Evolutionary conservation across 92 coral and sea anemone species (phyloP).

Genomic region (Plumapathes pennacea): DNA sequence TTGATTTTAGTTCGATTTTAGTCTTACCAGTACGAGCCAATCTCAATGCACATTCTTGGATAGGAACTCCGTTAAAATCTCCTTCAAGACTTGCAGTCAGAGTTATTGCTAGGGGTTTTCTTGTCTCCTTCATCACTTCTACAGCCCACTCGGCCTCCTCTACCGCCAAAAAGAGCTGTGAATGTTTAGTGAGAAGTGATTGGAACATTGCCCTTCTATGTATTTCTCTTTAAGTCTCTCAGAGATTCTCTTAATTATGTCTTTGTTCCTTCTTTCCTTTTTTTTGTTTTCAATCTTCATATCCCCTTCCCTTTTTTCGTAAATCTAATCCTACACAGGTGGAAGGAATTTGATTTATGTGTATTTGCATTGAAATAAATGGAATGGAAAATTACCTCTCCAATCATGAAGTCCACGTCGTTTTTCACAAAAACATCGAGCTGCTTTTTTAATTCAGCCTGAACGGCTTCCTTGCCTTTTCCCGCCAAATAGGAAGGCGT

Average conservation of each 20-base stretch:
- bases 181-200: no score
- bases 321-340: no score
- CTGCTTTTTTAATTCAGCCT: conserved; percentile 56
- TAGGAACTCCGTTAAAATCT: conserved; percentile 32
- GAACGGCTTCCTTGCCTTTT: conserved; percentile 39
- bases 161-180: conserved; percentile 1
- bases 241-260: no score
- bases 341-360: no score
- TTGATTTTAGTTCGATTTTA: no score
- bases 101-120: conserved; percentile 47
- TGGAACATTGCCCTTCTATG: no score
- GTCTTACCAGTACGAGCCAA: conserved; percentile 33
- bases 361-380: no score
- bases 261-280: no score
- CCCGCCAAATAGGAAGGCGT: conserved; percentile 55
- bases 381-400: conserved; percentile 47
- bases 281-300: no score
- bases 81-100: conserved; percentile 42
- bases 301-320: no score
- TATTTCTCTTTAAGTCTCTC: no score
- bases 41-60: conserved; percentile 53
- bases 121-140: conserved; percentile 37
- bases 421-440: conserved; percentile 65
- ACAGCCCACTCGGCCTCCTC: conserved; percentile 54
- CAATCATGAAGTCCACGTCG: conserved; percentile 64